A percentile compares a stretch with the other conserved stretches of the same genome.
phyloP scores from a whole-genome alignment of 2,888 invertebrate genomes.

The Drosophila dives region DNA sequence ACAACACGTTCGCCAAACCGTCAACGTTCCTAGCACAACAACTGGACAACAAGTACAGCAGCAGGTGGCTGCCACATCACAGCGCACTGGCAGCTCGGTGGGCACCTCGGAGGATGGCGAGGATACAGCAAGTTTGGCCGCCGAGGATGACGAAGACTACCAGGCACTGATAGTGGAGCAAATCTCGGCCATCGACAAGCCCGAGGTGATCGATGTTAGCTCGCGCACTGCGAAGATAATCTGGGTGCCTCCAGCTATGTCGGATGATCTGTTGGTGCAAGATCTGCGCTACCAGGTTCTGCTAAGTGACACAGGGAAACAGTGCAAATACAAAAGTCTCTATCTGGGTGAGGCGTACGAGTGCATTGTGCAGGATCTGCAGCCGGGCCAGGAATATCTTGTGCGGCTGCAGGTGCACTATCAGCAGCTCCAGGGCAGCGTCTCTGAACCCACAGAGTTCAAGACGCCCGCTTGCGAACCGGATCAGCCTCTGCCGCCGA shows the following conservation, averaged over 20 bases:
- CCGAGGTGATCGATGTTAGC: slow-evolving; percentile 92
- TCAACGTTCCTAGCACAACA: slow-evolving; percentile 42
- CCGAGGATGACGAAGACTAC: slow-evolving; percentile 91
- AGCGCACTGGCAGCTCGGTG: slow-evolving; percentile 81
- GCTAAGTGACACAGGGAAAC: slow-evolving; percentile 91
- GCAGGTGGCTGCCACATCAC: slow-evolving; percentile 32
- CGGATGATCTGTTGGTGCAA: slow-evolving; percentile 74
- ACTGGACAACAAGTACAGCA: slow-evolving; percentile 31
- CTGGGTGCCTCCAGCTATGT: slow-evolving; percentile 89
- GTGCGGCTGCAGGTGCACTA: slow-evolving; percentile 91
- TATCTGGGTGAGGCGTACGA: slow-evolving; percentile 91
- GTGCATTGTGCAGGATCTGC: slow-evolving; percentile 92
- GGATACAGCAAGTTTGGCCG: slow-evolving; percentile 89
- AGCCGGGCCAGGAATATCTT: slow-evolving; percentile 94
- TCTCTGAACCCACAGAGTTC: slow-evolving; percentile 92
- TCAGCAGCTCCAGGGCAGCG: slow-evolving; percentile 90
- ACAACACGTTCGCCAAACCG: slow-evolving; percentile 50
- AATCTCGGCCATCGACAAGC: slow-evolving; percentile 90
- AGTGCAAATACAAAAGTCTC: slow-evolving; percentile 93
- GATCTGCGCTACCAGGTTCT: slow-evolving; percentile 91
- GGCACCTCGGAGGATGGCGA: slow-evolving; percentile 93
- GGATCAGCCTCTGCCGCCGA: slow-evolving; percentile 90
- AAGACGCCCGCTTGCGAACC: slow-evolving; percentile 93
- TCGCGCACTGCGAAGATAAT: slow-evolving; percentile 93
- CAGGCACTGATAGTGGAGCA: slow-evolving; percentile 89